phyloP scores from a whole-genome alignment of 2,113 vertebrate genomes.

The Heterotilapia buettikoferi region DNA sequence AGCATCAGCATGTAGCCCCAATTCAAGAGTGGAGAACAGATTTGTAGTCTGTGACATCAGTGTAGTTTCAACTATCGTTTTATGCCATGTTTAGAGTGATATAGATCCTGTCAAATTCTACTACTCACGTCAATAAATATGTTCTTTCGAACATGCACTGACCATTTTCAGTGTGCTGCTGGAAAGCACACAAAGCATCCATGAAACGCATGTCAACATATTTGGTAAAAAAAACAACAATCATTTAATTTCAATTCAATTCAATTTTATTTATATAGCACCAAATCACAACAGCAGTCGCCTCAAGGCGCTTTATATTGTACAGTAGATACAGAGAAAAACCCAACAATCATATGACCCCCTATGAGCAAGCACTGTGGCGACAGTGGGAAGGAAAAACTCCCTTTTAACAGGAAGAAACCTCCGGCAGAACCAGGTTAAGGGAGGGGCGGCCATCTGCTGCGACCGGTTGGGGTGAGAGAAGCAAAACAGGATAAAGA shows the following conservation, averaged over 20 bases:
- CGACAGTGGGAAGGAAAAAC: neutral
- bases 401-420: neutral
- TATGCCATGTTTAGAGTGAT: neutral
- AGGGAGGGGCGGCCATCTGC: neutral
- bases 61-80: neutral
- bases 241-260: neutral
- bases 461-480: neutral
- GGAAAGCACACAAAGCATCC: neutral
- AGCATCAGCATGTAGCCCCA: neutral
- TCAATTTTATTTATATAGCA: neutral
- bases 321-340: neutral
- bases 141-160: neutral
- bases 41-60: neutral
- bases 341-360: neutral
- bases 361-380: neutral
- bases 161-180: neutral
- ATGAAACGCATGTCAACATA: neutral
- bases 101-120: neutral
- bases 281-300: neutral
- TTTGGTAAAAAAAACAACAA: neutral
- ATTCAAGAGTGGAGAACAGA: neutral
- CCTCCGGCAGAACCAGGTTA: neutral
- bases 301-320: neutral
- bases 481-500: accelerated
- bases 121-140: neutral